Evolutionary conservation across 2,888 invertebrate genomes (phyloP).

Genomic region (Cataglyphis cursor): DNA sequence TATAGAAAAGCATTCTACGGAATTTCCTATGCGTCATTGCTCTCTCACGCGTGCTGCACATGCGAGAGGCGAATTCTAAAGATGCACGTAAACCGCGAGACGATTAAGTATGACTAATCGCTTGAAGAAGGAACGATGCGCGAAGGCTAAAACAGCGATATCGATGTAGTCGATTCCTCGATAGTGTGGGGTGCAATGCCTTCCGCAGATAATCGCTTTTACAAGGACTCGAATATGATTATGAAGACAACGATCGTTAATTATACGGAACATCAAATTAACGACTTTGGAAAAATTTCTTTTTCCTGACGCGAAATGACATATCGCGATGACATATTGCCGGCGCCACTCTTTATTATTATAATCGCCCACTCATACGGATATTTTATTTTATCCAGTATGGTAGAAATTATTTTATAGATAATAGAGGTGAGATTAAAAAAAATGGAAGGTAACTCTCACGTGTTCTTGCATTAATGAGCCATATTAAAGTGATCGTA

Average conservation of each 20-base stretch:
- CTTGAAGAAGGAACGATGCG: slow-evolving; percentile 33
- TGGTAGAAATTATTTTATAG: slow-evolving; percentile 17
- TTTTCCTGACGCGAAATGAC: not conserved
- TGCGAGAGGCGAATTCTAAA: slow-evolving; percentile 41
- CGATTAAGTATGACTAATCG: slow-evolving; percentile 58
- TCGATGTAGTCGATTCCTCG: slow-evolving; percentile 20
- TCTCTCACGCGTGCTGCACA: not conserved
- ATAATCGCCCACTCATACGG: not conserved
- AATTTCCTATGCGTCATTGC: slow-evolving; percentile 51
- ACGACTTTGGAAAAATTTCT: not conserved
- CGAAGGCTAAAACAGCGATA: slow-evolving; percentile 32
- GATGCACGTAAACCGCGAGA: slow-evolving; percentile 42
- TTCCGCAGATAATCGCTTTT: slow-evolving; percentile 32
- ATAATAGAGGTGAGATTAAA: not conserved
- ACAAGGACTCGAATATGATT: slow-evolving; percentile 34
- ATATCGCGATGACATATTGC: not conserved
- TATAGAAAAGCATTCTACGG: slow-evolving; percentile 1
- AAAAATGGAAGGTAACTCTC: not conserved
- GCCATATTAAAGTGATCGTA: slow-evolving; percentile 6
- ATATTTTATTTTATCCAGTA: not conserved
- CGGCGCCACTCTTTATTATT: not conserved
- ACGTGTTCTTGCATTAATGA: slow-evolving; percentile 11
- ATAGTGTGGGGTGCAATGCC: slow-evolving; percentile 35
- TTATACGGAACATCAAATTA: slow-evolving; percentile 37
- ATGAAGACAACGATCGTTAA: slow-evolving; percentile 16